Base-by-base conservation (phyloP, 2,797 vertebrate genomes). In the Thamnophis elegans region DNA sequence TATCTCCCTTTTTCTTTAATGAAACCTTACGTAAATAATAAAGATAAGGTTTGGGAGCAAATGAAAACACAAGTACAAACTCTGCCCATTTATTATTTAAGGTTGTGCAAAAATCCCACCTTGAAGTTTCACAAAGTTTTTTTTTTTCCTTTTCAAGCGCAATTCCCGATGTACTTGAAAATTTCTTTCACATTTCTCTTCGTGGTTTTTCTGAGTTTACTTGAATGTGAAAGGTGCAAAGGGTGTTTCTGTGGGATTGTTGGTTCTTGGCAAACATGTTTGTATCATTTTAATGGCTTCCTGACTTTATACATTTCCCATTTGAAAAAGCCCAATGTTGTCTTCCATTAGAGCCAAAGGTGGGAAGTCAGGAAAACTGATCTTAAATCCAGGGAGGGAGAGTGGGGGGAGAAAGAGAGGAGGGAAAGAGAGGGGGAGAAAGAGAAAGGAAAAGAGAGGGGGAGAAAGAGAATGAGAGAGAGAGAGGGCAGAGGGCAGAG, bases 371-470 rank as follows among this genome's bases (percentile, higher is more conserved):
- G 73, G 9, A 82, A 82, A 82, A 42, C 36, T 78, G 8, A 78
- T 22, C 18, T 22, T 73, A 73, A 73, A 73, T 32, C 16, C 32
- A 73, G 26, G 60, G 60, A 28, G 26, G 25, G 59, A 62, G 25
- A 14, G 5, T 20, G 10, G 2, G 1, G 20, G 16, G 55, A 18
- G 5, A 0, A 4, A 5, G 59, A 1, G 8, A 25, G 20, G 8
- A 25, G 8, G 10, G 59, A 20, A 9, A 26, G 25, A 26, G 16
- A 1, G 5, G 5, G 12, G 18, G 5, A 20, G 4, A 5, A 4
- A 6, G 5, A 6, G 56, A 26, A 59, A 26, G 59, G 26, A 59
- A 8, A 6, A 8, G 8, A 58, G 59, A 1, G 1, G 59, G 22
- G 0, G 18, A 18, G 5, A 16, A 4, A 55, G 14, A 18, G 20